These are phyloP conservation scores for Aspidapion aeneum DNA, from an alignment of 2,888 invertebrate species.

Conservation along the genomic window DNA sequence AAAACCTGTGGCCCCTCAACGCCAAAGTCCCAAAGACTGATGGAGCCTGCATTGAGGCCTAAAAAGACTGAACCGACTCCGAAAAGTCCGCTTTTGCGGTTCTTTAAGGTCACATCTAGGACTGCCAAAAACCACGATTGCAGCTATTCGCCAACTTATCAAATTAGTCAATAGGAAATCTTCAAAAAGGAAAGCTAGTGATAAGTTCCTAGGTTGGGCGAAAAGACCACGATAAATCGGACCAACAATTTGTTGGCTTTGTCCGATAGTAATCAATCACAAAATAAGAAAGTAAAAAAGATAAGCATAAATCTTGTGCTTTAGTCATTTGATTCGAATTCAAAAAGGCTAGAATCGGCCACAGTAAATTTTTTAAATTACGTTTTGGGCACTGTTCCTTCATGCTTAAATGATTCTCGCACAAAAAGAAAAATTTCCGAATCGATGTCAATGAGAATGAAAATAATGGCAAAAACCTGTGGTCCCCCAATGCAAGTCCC, in stretches of 20 bases:
- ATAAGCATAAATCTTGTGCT: constrained; percentile 12
- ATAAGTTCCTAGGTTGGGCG: constrained; percentile 35
- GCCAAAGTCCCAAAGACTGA: constrained; percentile 35
- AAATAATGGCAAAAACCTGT: constrained; percentile 31
- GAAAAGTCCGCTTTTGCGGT: constrained; percentile 39
- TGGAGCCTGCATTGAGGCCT: constrained; percentile 31
- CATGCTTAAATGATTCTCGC: constrained; percentile 71
- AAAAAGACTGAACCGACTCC: constrained; percentile 25
- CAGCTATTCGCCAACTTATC: neutral
- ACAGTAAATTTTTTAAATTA: constrained; percentile 74
- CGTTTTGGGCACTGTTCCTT: constrained; percentile 72
- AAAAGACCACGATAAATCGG: constrained; percentile 26
- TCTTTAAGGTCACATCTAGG: constrained; percentile 37
- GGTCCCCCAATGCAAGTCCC: constrained; percentile 33
- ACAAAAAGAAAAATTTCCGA: constrained; percentile 63
- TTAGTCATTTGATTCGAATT: constrained; percentile 3
- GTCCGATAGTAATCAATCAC: constrained; percentile 3
- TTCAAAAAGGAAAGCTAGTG: constrained; percentile 28
- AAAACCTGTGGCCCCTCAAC: constrained; percentile 25
- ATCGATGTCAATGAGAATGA: constrained; percentile 60
- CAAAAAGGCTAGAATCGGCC: constrained; percentile 51
- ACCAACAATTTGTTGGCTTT: constrained; percentile 26
- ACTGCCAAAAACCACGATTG: neutral
- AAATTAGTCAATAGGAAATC: neutral
- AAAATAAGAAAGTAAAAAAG: constrained; percentile 6